Conservation (phyloP, 2,113 vertebrate genomes). For the Neotoma lepida region DNA sequence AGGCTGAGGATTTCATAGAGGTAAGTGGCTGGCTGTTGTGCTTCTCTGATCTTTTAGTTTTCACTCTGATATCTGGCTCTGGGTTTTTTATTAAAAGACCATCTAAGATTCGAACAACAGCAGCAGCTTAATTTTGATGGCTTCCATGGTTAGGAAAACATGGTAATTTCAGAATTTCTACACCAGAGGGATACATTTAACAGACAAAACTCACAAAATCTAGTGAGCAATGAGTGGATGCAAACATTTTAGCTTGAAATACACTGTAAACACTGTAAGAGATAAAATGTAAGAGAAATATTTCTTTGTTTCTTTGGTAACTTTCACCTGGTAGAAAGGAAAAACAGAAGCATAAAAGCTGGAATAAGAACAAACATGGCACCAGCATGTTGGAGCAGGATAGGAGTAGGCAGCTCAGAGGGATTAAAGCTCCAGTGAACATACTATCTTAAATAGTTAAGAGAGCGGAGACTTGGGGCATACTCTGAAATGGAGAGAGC, state of each 20-base stretch:
- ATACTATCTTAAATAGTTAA: background rate
- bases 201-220: conserved; percentile 2
- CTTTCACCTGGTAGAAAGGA: background rate
- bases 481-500: background rate
- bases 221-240: conserved; percentile 11
- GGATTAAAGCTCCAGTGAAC: background rate
- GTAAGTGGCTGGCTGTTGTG: no score
- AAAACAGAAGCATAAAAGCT: background rate
- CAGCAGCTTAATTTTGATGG: background rate
- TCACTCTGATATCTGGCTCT: no score
- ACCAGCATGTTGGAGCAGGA: background rate
- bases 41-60: no score
- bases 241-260: conserved; percentile 26
- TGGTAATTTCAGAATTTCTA: conserved; percentile 1
- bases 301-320: background rate
- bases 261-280: background rate
- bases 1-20: no score
- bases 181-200: background rate
- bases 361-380: background rate
- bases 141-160: background rate
- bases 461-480: background rate
- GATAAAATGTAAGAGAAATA: conserved; percentile 21
- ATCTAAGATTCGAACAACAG: no score
- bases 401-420: background rate
- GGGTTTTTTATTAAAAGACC: no score